Evolutionary conservation across 2,888 invertebrate genomes (phyloP).

Genomic region (Catonia carolina): DNA sequence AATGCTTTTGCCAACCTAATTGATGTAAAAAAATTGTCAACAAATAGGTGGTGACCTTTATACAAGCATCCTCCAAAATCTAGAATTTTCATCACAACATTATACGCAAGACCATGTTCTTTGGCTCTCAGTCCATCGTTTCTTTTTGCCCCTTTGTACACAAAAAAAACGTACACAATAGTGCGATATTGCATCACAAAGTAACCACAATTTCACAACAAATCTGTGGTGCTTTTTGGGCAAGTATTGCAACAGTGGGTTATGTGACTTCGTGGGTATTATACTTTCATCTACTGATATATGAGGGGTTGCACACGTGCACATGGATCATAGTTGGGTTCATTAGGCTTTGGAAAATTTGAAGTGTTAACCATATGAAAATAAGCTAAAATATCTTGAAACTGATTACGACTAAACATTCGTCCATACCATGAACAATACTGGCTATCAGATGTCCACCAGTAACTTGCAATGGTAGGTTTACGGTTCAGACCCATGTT

Average conservation of each 20-base stretch:
- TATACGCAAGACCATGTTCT: conserved; percentile 9
- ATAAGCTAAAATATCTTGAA: not conserved
- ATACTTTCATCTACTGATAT: conserved; percentile 11
- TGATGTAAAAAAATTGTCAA: conserved; percentile 12
- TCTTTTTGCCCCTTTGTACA: conserved; percentile 11
- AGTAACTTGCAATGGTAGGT: not conserved
- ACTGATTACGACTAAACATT: conserved; percentile 2
- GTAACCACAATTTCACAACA: conserved; percentile 18
- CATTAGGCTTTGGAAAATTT: not conserved
- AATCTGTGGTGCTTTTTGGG: conserved; percentile 21
- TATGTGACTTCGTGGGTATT: conserved; percentile 14
- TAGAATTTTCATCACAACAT: conserved; percentile 13
- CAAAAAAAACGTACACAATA: conserved; percentile 18
- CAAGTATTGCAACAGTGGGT: conserved; percentile 11
- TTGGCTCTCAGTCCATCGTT: conserved; percentile 2
- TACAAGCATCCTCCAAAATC: not conserved
- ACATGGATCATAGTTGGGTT: conserved; percentile 3
- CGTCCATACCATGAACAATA: not conserved
- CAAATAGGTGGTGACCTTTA: conserved; percentile 9
- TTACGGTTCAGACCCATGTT: conserved; percentile 13
- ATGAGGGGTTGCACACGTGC: not conserved
- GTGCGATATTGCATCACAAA: conserved; percentile 17
- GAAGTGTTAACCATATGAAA: conserved; percentile 2
- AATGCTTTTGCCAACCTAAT: conserved; percentile 10
- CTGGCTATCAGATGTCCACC: conserved; percentile 1